Conservation (phyloP, 2,888 invertebrate species). For the Ormyrus nitidulus region DNA sequence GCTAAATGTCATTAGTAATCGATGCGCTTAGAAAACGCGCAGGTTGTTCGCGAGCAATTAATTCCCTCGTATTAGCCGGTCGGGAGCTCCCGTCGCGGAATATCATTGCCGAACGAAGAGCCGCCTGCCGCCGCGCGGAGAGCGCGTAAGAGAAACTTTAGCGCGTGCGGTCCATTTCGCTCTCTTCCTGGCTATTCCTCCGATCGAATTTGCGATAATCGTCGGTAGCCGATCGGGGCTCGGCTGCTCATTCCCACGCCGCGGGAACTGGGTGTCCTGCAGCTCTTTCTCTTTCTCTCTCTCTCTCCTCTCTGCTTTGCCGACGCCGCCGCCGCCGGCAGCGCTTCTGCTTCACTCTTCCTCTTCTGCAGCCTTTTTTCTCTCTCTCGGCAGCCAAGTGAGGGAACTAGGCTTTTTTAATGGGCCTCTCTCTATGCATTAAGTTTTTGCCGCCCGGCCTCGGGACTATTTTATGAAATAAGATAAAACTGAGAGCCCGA, state of each 20-base stretch:
- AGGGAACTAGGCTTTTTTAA: constrained; percentile 17
- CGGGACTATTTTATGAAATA: too few species aligned
- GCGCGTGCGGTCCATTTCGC: constrained; percentile 44
- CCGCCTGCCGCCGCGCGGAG: neutral
- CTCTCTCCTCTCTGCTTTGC: neutral
- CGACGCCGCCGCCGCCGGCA: neutral
- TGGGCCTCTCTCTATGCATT: constrained; percentile 1
- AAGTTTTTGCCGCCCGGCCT: neutral
- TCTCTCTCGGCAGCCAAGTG: neutral
- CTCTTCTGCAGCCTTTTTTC: neutral
- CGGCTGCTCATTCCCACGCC: constrained; percentile 57
- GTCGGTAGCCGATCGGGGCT: constrained; percentile 35
- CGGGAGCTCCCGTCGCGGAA: too few species aligned
- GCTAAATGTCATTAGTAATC: constrained; percentile 25
- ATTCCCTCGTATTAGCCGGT: constrained; percentile 30
- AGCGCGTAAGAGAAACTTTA: neutral
- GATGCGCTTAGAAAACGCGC: constrained; percentile 41
- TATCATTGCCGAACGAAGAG: too few species aligned
- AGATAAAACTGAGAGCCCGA: too few species aligned
- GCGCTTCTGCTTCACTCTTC: neutral
- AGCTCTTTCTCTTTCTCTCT: constrained; percentile 11
- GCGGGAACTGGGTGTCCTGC: constrained; percentile 51
- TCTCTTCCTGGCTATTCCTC: constrained; percentile 48
- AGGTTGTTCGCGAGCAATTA: constrained; percentile 39
- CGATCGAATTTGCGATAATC: constrained; percentile 60